These are phyloP conservation scores for Pegoplata infirma DNA, from an alignment of 2,888 invertebrate genomes.

Conservation along the genomic window DNA sequence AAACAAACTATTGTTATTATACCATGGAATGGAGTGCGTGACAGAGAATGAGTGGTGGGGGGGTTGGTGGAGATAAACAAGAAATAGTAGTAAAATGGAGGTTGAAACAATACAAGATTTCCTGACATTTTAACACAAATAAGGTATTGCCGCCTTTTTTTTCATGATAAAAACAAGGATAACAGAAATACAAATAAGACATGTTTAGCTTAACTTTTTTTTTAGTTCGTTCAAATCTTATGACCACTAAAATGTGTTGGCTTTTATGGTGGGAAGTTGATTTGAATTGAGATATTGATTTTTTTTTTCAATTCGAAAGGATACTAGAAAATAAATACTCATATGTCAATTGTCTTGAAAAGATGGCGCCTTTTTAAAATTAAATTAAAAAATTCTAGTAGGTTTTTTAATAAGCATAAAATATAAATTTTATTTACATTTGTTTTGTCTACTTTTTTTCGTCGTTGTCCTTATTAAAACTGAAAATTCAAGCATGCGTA, in stretches of 20 bases:
- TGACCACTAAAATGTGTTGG: background rate
- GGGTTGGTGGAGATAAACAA: too few species aligned
- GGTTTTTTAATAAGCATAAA: background rate
- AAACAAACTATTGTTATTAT: constrained; percentile 52
- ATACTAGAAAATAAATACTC: too few species aligned
- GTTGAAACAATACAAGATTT: constrained; percentile 5
- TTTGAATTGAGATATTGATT: background rate
- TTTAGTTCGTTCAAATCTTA: background rate
- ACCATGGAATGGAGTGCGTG: background rate
- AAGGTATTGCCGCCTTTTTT: constrained; percentile 38
- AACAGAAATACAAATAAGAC: constrained; percentile 39
- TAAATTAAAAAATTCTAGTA: background rate
- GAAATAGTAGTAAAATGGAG: too few species aligned
- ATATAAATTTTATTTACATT: background rate
- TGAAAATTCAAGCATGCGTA: constrained; percentile 49
- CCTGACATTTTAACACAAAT: constrained; percentile 32
- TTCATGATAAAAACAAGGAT: constrained; percentile 41
- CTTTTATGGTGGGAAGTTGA: background rate
- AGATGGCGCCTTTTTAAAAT: background rate
- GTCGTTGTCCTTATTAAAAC: background rate
- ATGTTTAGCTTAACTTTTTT: background rate
- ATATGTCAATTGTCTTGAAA: background rate
- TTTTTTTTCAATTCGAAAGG: background rate
- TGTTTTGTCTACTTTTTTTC: background rate
- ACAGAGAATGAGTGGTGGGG: too few species aligned